Evolutionary conservation across 2,888 invertebrate genomes (phyloP).

Genomic region (Oxytorus armatus): DNA sequence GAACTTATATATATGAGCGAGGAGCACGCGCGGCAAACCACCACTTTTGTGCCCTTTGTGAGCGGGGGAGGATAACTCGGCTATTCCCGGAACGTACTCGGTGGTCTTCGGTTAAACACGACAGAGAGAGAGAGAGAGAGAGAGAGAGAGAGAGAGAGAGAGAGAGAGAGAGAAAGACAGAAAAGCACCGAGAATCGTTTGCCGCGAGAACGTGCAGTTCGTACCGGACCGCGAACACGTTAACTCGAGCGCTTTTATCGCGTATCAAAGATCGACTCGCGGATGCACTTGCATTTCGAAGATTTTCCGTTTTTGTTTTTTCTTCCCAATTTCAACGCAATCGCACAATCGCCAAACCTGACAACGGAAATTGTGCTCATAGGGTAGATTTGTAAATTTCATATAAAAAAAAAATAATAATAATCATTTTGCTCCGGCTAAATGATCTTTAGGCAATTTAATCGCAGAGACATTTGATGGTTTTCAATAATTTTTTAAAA

Average conservation of each 20-base stretch:
- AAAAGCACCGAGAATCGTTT: slow-evolving; percentile 57
- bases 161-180: slow-evolving; percentile 52
- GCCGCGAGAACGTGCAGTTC: slow-evolving; percentile 75
- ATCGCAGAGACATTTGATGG: too few relatives aligned
- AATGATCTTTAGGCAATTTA: too few relatives aligned
- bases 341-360: slow-evolving; percentile 2
- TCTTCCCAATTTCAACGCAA: background rate
- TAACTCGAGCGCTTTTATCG: slow-evolving; percentile 50
- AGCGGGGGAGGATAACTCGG: slow-evolving; percentile 70
- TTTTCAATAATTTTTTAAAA: too few relatives aligned
- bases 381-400: too few relatives aligned
- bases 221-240: slow-evolving; percentile 75
- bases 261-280: slow-evolving; percentile 26
- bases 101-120: slow-evolving; percentile 54
- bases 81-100: slow-evolving; percentile 52
- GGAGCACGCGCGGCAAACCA: slow-evolving; percentile 63
- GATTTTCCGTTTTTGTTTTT: background rate
- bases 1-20: slow-evolving; percentile 6
- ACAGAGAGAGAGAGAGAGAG: slow-evolving; percentile 34
- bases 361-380: too few relatives aligned
- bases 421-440: background rate
- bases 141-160: slow-evolving; percentile 54
- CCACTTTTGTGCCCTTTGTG: slow-evolving; percentile 51
- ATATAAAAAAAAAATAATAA: background rate
- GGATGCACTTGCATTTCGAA: slow-evolving; percentile 34